These are phyloP conservation scores for Agriopis aurantiaria DNA, from an alignment of 2,888 invertebrate genomes.

Conservation along the genomic window DNA sequence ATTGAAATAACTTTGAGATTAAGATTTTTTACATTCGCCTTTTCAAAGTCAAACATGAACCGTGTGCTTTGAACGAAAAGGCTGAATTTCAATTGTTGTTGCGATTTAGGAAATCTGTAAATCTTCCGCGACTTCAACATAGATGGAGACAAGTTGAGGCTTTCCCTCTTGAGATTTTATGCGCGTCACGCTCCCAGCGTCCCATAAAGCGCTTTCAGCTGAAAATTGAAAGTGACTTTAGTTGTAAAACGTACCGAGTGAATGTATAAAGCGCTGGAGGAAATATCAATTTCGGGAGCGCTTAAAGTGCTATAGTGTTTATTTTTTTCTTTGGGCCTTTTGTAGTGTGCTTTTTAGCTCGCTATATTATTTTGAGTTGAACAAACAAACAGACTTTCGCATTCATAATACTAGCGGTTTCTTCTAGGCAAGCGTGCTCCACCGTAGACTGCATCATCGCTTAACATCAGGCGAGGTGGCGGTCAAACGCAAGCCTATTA, in stretches of 20 bases:
- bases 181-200: conserved; percentile 74
- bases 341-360: conserved; percentile 40
- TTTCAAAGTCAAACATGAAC: conserved; percentile 30
- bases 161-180: conserved; percentile 67
- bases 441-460: too few species aligned
- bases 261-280: conserved; percentile 63
- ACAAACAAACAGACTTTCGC: too few species aligned
- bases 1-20: conserved; percentile 61
- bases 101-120: conserved; percentile 55
- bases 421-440: too few species aligned
- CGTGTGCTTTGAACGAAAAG: conserved; percentile 43
- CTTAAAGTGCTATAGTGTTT: conserved; percentile 57
- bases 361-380: conserved; percentile 1
- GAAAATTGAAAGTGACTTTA: conserved; percentile 84
- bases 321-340: conserved; percentile 35
- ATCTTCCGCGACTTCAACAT: conserved; percentile 60
- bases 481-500: too few species aligned
- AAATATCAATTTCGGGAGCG: conserved; percentile 73
- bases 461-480: too few species aligned
- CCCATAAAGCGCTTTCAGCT: conserved; percentile 79
- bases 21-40: conserved; percentile 52
- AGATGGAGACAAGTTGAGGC: conserved; percentile 70
- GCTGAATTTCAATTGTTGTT: conserved; percentile 47
- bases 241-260: conserved; percentile 76
- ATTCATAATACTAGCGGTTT: too few species aligned